Evolutionary conservation across 2,113 vertebrate species (phyloP), one percentile per base, ranked within the genome.

Genomic region (Carettochelys insculpta): DNA sequence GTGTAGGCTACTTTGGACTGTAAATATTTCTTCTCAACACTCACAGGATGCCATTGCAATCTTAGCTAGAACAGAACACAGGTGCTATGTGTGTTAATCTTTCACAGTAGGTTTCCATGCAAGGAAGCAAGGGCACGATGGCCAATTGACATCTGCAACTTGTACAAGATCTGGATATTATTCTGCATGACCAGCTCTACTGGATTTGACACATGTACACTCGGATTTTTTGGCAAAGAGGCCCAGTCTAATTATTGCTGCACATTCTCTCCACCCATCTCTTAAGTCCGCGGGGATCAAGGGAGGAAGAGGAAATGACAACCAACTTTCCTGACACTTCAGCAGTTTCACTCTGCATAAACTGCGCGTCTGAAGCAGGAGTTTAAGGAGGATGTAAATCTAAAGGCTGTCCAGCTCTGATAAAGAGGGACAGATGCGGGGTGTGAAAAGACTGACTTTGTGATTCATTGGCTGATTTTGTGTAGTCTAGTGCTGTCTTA

Each of bases 201-300:
- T 0, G 3, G 56, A 4, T 17, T 82, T 75, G 29, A 65, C 77
- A 75, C 76, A 51, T 6, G 7, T 4, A 4, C 1, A 0, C 48
- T 87, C 54, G 29, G 0, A 43, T 51, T 71, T 68, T 41, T 4
- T 53, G 41, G 4, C 22, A 43, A 79, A 73, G 38, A 71, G 29
- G 34, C 54, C 54, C 29, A 51, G 38, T 77, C 29, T 51, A 82
- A 85, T 41, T 51, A 47, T 61, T 3, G 10, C 2, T 86, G 77
- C 25, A 86, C 86, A 27, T 41, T 43, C 13, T 13, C 68, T 65
- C 45, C 47, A 17, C 31, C 41, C 53, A 54, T 79, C 54, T 65
- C 16, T 53, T 25, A 19, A 34, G 34, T 80, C 24, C 82, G 77
- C 34, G 25, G 68, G 27, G 25, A 2, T 47, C 50, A 4, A 71